Evolutionary conservation across 2,113 vertebrate species (phyloP).

Genomic region (Columba janthina): DNA sequence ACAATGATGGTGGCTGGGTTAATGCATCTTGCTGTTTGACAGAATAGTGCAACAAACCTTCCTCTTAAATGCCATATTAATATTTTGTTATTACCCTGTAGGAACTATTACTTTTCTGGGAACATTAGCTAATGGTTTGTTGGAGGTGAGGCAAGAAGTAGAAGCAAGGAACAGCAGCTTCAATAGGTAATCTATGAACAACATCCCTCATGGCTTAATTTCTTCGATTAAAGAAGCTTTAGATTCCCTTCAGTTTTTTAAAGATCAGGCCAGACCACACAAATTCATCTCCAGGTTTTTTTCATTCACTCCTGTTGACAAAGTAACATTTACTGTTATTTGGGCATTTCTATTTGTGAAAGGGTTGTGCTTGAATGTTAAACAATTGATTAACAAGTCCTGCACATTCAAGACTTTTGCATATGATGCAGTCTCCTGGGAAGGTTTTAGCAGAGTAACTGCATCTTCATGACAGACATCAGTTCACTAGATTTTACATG

Average conservation of each 20-base stretch:
- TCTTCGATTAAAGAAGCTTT: neutral
- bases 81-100: neutral
- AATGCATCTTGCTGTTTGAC: neutral
- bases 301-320: neutral
- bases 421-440: neutral
- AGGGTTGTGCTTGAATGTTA: neutral
- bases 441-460: neutral
- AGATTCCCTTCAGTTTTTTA: neutral
- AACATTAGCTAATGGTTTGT: neutral
- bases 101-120: neutral
- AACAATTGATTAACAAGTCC: neutral
- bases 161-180: neutral
- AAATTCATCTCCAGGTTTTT: neutral
- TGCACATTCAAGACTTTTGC: neutral
- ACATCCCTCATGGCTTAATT: neutral
- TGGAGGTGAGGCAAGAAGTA: neutral
- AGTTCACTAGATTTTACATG: neutral
- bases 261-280: neutral
- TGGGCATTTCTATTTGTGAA: neutral
- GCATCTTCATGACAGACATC: neutral
- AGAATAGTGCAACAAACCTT: neutral
- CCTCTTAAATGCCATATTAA: neutral
- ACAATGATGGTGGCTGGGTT: neutral
- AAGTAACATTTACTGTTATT: neutral
- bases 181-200: neutral